Evolutionary conservation across 2,113 vertebrate species (phyloP), one percentile per base, ranked within the genome.

Genomic region (Gallinago paraguaiae): DNA sequence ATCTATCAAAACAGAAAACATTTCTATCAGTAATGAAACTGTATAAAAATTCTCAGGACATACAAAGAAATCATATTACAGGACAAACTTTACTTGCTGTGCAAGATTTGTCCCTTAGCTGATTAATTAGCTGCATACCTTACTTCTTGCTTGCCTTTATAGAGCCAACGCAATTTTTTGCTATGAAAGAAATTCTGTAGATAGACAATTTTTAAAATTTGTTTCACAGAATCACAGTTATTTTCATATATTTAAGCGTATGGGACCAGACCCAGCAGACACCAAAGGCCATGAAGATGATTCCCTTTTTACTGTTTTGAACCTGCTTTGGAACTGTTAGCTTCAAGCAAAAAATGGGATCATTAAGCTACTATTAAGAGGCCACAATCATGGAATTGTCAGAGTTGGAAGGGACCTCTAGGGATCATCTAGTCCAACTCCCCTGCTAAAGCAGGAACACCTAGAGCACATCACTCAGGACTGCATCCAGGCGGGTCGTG

Each of bases 1-100:
- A 99, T 98, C 99, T 99, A 92, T 48, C 30, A 75, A 92, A 95
- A 77, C 3, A 82, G 27, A 57, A 80, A 86, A 61, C 17, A 82
- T 22, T 61, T 53, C 4, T 11, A 79, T 72, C 43, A 92, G 39
- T 45, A 77, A 43, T 50, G 54, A 84, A 91, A 85, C 9, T 1
- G 45, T 37, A 76, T 16, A 31, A 84, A 86, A 83, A 30, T 43
- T 54, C 46, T 86, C 76, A 82, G 6, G 14, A 13, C 33, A 39
- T 27, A 54, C 11, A 35, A 61, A 86, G 37, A 85, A 81, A 92
- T 19, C 35, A 2, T 24, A 59, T 13, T 46, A 60, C 24, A 87
- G 15, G 43, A 57, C 17, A 84, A 76, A 81, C n/a, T 63, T 48
- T 19, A 61, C 9, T 37, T 37, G 37, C 7, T 67, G 30, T 11